Base-by-base conservation (phyloP, 1,140 invertebrate genomes). In the Lycorma delicatula region DNA sequence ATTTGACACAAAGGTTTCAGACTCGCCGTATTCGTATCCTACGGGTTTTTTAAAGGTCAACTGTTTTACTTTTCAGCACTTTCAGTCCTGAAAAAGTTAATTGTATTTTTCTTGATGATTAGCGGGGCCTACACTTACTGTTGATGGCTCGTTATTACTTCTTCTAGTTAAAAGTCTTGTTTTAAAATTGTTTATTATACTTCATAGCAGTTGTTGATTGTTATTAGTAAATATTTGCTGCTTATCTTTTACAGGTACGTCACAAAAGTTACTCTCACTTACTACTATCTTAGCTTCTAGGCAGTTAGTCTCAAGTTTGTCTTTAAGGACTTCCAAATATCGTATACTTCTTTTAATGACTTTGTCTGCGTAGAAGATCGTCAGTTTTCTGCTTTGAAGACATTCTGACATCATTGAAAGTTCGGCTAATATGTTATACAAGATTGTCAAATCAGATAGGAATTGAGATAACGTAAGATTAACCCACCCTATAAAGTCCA, bases 111-210 rank as follows among this genome's bases (percentile, higher is more conserved):
- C 7, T 22, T 55, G 9, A 22, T 38, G 18, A 16, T 38, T 55
- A 16, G 6, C 23, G 31, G 34, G 11, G 4, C 16, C 53, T 44
- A 16, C 46, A 44, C n/a, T n/a, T n/a, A n/a, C n/a, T n/a, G n/a
- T n/a, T n/a, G 31, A 55, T 55, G 53, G 53, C 27, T 55, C 36
- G 53, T 55, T 55, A 25, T 34, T 55, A 18, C 53, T 55, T 55
- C 20, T 55, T 6, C 7, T 25, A 7, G 53, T 55, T 13, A 55
- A 55, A 46, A 44, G 16, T 25, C 53, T 44, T 27, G 34, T 16
- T 18, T 55, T 44, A 55, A 55, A 34, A 25, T 55, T 55, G 31
- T 46, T 55, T 22, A 55, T 38, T 9, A 53, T 23, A 53, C 51
- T 53, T 53, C 25, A 46, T 26, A 50, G 23, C 23, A 50, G 25